Evolutionary conservation across 1,140 invertebrate genomes (phyloP).

Genomic region (Lasioglossum albipes): DNA sequence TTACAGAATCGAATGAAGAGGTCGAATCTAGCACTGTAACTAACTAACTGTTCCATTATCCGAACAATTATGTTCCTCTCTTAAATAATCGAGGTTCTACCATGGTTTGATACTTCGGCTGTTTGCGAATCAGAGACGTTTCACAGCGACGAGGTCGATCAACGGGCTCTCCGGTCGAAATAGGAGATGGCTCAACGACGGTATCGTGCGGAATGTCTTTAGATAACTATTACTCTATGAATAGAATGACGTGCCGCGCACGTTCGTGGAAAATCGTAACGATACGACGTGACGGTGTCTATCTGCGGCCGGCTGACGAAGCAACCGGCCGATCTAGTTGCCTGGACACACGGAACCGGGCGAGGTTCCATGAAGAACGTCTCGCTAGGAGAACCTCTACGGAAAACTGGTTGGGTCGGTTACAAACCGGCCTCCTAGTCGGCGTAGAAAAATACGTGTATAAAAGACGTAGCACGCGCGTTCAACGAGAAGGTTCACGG

Average conservation of each 20-base stretch:
- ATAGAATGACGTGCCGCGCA: slow-evolving; percentile 21
- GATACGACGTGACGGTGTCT: not conserved
- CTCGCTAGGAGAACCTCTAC: not conserved
- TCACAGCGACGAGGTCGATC: not conserved
- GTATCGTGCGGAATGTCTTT: slow-evolving; percentile 51
- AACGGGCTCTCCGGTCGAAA: not conserved
- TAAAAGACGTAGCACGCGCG: not conserved
- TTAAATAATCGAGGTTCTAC: too few relatives aligned
- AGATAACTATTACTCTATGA: slow-evolving; percentile 14
- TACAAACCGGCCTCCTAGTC: not conserved
- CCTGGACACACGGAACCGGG: not conserved
- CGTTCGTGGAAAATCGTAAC: slow-evolving; percentile 3
- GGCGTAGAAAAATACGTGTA: not conserved
- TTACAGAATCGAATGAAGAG: too few relatives aligned
- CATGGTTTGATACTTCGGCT: too few relatives aligned
- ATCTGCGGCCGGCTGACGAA: not conserved
- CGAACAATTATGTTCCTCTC: too few relatives aligned
- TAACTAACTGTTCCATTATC: too few relatives aligned
- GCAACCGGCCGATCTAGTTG: not conserved
- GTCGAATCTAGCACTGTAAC: too few relatives aligned
- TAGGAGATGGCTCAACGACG: slow-evolving; percentile 1
- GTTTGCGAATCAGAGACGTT: not conserved
- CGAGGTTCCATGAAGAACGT: not conserved
- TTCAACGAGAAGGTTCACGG: too few relatives aligned
- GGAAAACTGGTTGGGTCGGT: not conserved